Percentiles rank a stretch among this genome's conserved stretches.
These are phyloP conservation scores for Synanceia verrucosa DNA, from an alignment of 2,797 vertebrate genomes.

Conservation along the genomic window DNA sequence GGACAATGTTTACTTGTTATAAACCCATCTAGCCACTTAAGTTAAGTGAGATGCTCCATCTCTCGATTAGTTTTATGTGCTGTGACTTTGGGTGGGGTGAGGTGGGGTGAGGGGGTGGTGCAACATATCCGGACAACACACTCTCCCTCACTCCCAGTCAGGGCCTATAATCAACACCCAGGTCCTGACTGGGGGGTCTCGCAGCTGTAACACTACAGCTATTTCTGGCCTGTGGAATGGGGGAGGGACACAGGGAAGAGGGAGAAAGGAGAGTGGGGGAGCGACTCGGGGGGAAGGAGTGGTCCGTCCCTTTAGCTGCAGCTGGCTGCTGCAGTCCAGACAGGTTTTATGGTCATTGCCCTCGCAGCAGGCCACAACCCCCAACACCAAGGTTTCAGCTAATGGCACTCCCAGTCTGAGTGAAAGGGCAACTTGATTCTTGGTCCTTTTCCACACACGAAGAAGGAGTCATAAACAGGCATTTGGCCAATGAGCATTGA, in stretches of 20 bases:
- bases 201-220: constrained; percentile 69
- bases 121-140: constrained; percentile 50
- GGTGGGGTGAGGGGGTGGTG: neutral
- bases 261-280: constrained; percentile 57
- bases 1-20: constrained; percentile 40
- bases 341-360: constrained; percentile 84
- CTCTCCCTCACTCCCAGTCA: constrained; percentile 31
- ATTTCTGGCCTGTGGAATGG: constrained; percentile 73
- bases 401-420: constrained; percentile 78
- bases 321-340: constrained; percentile 80
- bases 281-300: constrained; percentile 17
- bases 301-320: constrained; percentile 72
- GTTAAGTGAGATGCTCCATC: constrained; percentile 47
- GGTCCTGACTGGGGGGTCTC: constrained; percentile 73
- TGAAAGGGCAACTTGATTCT: constrained; percentile 80
- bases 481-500: constrained; percentile 65
- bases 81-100: constrained; percentile 20
- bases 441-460: constrained; percentile 59
- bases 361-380: constrained; percentile 79
- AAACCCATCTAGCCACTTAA: constrained; percentile 38
- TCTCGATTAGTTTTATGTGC: constrained; percentile 65
- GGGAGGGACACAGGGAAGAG: constrained; percentile 58
- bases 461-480: constrained; percentile 66
- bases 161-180: constrained; percentile 57
- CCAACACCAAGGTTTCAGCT: constrained; percentile 85